Evolutionary conservation across 2,888 invertebrate species (phyloP), one percentile per base, ranked within the genome.

Genomic region (Melanophora roralis): DNA sequence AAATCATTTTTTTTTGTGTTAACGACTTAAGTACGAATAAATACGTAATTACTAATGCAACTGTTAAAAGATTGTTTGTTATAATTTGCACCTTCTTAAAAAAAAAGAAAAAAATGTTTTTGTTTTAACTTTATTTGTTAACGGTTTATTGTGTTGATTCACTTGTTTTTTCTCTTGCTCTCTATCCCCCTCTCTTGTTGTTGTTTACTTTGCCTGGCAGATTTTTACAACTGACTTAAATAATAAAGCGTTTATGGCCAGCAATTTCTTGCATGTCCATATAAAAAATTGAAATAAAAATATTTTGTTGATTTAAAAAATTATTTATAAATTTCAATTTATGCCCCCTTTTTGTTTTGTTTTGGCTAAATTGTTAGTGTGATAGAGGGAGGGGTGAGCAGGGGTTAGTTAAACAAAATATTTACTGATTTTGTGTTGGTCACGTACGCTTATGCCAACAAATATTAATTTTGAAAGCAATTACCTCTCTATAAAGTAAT

Each of bases 1-100:
- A 40, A 60, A 62, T 72, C 45, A 62, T 72, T 53, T 53, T 62
- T 72, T n/a, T n/a, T n/a, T n/a, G n/a, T 62, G 53, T 72, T 62
- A 62, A 51, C 14, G 53, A 32, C 32, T 53, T 1, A 62, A 72
- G 71, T 72, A 62, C 49, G 32, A 53, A 16, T n/a, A n/a, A n/a
- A n/a, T 27, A 27, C 16, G 53, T 32, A 72, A 72, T 72, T 43
- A 72, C 62, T 43, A 45, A 14, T 32, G 71, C 51, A 72, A 62
- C 53, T 72, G 71, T 72, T 72, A 34, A 53, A 53, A 62, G 3
- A 53, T 32, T 49, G 60, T 51, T 53, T 34, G 16, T 34, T 19
- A 60, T 19, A 60, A 71, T 60, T 60, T 60, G 27, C 60, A 71
- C 71, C 49, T 60, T 23, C 14, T 53, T 34, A 1, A 9, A 14